Evolutionary conservation across 2,888 invertebrate species (phyloP).

Genomic region (Eupeodes latifasciatus): DNA sequence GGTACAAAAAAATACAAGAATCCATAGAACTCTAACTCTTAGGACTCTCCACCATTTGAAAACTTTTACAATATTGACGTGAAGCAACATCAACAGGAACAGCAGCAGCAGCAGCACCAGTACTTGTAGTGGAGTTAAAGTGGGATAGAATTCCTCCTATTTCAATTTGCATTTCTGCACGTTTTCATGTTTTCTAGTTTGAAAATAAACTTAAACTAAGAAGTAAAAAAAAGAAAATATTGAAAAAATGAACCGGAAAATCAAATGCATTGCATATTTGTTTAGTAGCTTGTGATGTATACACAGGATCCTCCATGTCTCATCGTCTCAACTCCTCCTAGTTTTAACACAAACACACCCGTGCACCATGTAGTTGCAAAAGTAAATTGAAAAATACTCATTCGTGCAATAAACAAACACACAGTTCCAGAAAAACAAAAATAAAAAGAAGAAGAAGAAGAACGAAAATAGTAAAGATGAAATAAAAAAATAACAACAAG

Average conservation of each 20-base stretch:
- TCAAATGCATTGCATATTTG: constrained; percentile 66
- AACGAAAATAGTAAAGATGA: not conserved
- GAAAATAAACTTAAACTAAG: constrained; percentile 23
- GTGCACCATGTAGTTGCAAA: constrained; percentile 8
- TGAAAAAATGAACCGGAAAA: constrained; percentile 48
- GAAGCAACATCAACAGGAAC: not conserved
- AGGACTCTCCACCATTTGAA: not conserved
- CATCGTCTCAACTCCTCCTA: constrained; percentile 9
- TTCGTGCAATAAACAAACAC: constrained; percentile 71
- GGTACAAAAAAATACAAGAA: not conserved
- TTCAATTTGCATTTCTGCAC: constrained; percentile 74
- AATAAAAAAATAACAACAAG: not conserved
- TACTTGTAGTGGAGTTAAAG: not conserved
- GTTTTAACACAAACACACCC: constrained; percentile 26
- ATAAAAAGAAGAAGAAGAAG: constrained; percentile 15
- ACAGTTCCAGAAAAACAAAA: constrained; percentile 14
- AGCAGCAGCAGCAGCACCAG: not conserved
- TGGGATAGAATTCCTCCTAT: constrained; percentile 65
- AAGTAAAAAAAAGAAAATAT: constrained; percentile 17
- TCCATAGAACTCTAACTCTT: constrained; percentile 3
- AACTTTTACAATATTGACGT: constrained; percentile 50
- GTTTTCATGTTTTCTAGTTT: constrained; percentile 41
- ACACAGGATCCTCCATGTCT: constrained; percentile 26
- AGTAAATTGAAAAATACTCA: constrained; percentile 73
- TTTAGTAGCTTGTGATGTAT: constrained; percentile 42